Percentiles rank a stretch among this genome's conserved stretches.
These are phyloP conservation scores for Catamblyrhynchus diadema DNA, from an alignment of 2,797 vertebrate species.

Conservation along the genomic window DNA sequence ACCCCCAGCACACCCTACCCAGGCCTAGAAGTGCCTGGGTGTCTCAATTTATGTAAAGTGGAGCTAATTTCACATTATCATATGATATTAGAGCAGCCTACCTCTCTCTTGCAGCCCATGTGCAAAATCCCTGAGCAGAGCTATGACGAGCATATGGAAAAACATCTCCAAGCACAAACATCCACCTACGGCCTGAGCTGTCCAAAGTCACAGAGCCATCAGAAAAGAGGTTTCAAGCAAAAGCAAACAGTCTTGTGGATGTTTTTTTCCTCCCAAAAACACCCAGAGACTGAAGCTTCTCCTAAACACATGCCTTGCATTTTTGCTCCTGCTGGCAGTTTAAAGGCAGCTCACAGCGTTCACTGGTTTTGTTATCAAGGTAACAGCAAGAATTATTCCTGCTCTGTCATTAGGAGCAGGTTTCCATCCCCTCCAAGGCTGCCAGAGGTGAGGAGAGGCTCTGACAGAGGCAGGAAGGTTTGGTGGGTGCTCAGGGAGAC, in stretches of 20 bases:
- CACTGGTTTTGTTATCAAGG: neutral
- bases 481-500: neutral
- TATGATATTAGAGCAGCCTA: conserved; percentile 5
- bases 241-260: neutral
- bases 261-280: neutral
- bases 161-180: conserved; percentile 38
- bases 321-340: neutral
- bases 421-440: neutral
- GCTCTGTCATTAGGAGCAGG: neutral
- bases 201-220: neutral
- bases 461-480: neutral
- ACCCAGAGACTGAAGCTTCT: neutral
- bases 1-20: neutral
- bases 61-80: conserved; percentile 8
- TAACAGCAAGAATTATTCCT: neutral
- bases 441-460: neutral
- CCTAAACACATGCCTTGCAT: neutral
- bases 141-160: conserved; percentile 40
- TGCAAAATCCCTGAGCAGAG: neutral
- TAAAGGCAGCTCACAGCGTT: neutral
- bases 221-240: neutral
- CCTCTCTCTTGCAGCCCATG: conserved; percentile 7
- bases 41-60: neutral
- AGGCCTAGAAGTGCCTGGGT: neutral
- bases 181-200: conserved; percentile 21